Percentiles rank a stretch among this genome's conserved stretches.
Conservation (phyloP, 1,140 invertebrate species). For the Zaprionus africanus region DNA sequence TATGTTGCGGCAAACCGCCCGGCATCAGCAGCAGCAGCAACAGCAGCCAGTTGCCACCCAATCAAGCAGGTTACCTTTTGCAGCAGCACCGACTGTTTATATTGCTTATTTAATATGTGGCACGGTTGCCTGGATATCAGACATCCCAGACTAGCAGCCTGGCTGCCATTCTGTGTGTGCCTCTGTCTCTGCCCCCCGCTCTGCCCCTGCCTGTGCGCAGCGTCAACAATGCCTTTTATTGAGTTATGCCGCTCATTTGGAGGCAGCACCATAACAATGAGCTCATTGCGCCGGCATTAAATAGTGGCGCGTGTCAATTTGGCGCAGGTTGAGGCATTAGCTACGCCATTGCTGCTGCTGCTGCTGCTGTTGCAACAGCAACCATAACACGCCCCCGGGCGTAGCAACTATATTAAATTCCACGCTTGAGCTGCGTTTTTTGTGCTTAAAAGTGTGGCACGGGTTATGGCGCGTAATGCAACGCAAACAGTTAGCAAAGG, state of each 20-base stretch:
- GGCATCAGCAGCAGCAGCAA: not conserved
- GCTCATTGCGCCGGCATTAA: constrained; percentile 70
- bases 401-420: constrained; percentile 39
- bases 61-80: constrained; percentile 58
- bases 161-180: not conserved
- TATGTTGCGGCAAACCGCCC: constrained; percentile 74
- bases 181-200: not conserved
- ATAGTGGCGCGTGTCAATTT: constrained; percentile 80
- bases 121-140: constrained; percentile 68
- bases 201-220: constrained; percentile 5
- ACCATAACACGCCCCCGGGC: not conserved
- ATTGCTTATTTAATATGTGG: constrained; percentile 81
- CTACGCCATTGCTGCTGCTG: constrained; percentile 20
- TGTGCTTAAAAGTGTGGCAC: constrained; percentile 4
- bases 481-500: not conserved
- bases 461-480: not conserved
- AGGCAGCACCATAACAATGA: constrained; percentile 70
- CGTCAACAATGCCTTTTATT: constrained; percentile 74
- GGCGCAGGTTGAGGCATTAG: constrained; percentile 56
- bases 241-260: constrained; percentile 79
- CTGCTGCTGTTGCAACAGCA: not conserved
- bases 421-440: constrained; percentile 20
- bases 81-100: constrained; percentile 64
- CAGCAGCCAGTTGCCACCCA: constrained; percentile 28
- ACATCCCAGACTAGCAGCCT: constrained; percentile 7